These are phyloP conservation scores for Indicator indicator DNA, from an alignment of 2,113 vertebrate species.

Conservation along the genomic window DNA sequence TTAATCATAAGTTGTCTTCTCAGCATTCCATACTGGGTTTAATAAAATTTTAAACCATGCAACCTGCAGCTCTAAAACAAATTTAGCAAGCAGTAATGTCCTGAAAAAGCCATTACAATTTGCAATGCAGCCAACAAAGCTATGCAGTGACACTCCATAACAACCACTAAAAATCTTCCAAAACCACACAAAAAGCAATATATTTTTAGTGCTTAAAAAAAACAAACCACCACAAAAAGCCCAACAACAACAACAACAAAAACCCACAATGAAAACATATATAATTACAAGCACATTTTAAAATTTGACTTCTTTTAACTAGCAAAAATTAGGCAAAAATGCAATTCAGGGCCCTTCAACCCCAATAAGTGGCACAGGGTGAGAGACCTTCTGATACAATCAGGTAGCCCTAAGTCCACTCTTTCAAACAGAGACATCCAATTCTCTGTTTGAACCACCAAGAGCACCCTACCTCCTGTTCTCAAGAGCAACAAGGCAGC, in stretches of 20 bases:
- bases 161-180: neutral
- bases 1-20: neutral
- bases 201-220: conserved; percentile 26
- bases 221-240: neutral
- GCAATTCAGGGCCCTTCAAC: neutral
- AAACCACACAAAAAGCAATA: conserved; percentile 4
- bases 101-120: neutral
- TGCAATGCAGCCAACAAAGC: conserved; percentile 17
- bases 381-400: neutral
- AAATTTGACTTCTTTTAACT: neutral
- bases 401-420: neutral
- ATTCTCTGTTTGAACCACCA: neutral
- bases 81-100: neutral
- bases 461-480: neutral
- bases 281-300: conserved; percentile 25
- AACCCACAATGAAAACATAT: conserved; percentile 12
- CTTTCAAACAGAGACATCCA: neutral
- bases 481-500: neutral
- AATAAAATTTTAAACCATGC: neutral
- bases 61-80: neutral
- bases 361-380: neutral
- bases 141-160: neutral
- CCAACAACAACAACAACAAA: neutral
- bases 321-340: neutral
- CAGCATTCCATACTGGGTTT: neutral